These are phyloP conservation scores for Nannobrachium achirus DNA, from an alignment of 2,113 vertebrate genomes.

Conservation along the genomic window DNA sequence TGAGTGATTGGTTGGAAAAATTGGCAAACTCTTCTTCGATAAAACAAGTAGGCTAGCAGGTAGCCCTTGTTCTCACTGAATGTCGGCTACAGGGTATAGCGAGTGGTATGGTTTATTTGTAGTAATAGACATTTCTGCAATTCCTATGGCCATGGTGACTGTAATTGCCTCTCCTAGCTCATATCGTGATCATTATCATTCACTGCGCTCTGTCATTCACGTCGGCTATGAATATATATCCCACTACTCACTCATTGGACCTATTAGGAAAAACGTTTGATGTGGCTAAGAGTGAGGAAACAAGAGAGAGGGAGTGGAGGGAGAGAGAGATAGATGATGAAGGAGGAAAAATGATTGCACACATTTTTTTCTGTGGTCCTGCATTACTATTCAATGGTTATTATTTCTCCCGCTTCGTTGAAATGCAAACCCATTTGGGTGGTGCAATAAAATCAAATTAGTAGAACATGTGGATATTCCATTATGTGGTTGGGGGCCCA, in stretches of 20 bases:
- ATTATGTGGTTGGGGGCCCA: constrained; percentile 48
- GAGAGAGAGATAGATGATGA: constrained; percentile 4
- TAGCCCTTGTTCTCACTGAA: constrained; percentile 9
- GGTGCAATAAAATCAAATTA: constrained; percentile 65
- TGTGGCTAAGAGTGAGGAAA: constrained; percentile 54
- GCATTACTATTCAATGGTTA: constrained; percentile 52
- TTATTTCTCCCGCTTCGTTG: constrained; percentile 62
- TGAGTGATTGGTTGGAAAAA: constrained; percentile 56
- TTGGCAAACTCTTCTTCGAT: constrained; percentile 57
- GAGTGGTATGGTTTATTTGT: constrained; percentile 42
- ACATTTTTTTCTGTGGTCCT: constrained; percentile 48
- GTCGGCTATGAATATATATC: constrained; percentile 70
- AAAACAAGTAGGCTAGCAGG: not conserved
- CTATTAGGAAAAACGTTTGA: constrained; percentile 64
- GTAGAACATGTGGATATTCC: constrained; percentile 54
- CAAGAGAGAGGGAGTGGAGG: constrained; percentile 20
- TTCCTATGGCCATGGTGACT: constrained; percentile 58
- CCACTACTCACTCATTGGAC: constrained; percentile 41
- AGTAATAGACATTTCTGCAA: constrained; percentile 63
- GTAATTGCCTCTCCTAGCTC: constrained; percentile 71
- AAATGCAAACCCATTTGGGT: constrained; percentile 58
- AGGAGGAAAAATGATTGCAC: constrained; percentile 8
- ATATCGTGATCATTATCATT: constrained; percentile 69
- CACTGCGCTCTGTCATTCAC: constrained; percentile 67
- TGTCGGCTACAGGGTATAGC: constrained; percentile 7